Base-by-base conservation (phyloP, 1,140 invertebrate species). In the Holcopasites calliopsidis region DNA sequence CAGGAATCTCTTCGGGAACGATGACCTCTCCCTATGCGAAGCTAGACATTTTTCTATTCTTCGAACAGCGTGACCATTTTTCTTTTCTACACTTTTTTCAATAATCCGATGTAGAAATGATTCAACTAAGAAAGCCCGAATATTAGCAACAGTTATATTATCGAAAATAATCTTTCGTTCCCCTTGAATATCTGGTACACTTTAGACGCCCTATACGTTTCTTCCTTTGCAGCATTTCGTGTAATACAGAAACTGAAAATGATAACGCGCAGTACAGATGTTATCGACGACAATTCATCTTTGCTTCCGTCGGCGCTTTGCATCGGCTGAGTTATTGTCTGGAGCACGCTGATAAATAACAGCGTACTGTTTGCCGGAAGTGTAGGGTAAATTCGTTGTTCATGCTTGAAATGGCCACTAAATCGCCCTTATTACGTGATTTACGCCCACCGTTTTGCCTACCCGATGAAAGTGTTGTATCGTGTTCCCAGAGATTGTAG, bases 1-100 rank as follows among this genome's bases (percentile, higher is more conserved):
- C 6, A 13, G 50, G 21, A 68, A 35, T 47, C 23, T 8, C 18
- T 7, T n/a, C 16, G 31, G 13, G 55, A 80, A 35, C 49, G 40
- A 76, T 54, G 35, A 58, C 31, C 38, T 23, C 0, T 35, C n/a
- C 13, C 16, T 0, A 7, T 40, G 40, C 21, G 69, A 68, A 75
- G 75, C 54, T 66, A 78, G 35, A 60, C 42, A 65, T 38, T 26
- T 4, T 44, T 62, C 60, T n/a, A 3, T n/a, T n/a, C 16, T 4
- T 23, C 6, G 44, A 33, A 28, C 31, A n/a, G 8, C n/a, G n/a
- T 18, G 7, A 31, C 38, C 28, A 23, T 26, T 0, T 3, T 42
- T 40, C 4, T 23, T 58, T 16, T 58, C 16, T 13, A 4, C 38
- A 3, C 21, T 5, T 28, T 50, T 23, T 0, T 50, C 23, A 23